Evolutionary conservation across 2,797 vertebrate genomes (phyloP), one percentile per base, ranked within the genome.

Genomic region (Argyrosomus regius): DNA sequence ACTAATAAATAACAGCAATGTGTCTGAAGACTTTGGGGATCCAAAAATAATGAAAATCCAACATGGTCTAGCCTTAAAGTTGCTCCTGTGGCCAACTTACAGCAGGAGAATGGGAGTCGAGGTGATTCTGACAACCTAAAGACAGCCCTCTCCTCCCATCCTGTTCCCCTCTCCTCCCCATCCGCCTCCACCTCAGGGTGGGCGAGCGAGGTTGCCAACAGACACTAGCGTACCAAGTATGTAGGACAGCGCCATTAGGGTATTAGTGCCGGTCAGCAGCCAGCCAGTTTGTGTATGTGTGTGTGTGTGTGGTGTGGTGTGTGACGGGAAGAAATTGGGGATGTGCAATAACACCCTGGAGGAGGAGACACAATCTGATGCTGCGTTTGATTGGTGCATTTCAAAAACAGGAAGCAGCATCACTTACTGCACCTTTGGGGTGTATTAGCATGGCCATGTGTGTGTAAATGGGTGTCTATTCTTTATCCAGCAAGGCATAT

Each of bases 181-280:
- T 77, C 84, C 56, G 62, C 84, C 75, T 84, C 39, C 68, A 86
- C 83, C 80, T 77, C 75, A 57, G 84, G 82, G 78, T 70, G 80
- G 78, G 75, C 57, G 18, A 83, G 64, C 3, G 71, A 75, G 70
- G 80, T 82, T 82, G 83, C 86, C 80, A 85, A 85, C 89, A 93
- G 91, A 91, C 90, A 92, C 83, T 78, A 72, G 84, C 28, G 69
- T 67, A 83, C 79, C 72, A 81, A 91, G 87, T 91, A 95, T 94
- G 90, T 95, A 95, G 94, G 93, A 90, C 94, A 94, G 90, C 78
- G 53, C 94, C 89, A 94, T 94, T 95, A 93, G 93, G 92, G 81
- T 86, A 94, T 95, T 95, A 95, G 92, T 95, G 94, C 89, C 91
- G 91, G 91, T 94, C 95, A 94, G 86, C 77, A 91, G 85, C 87